Evolutionary conservation across 2,888 invertebrate species (phyloP).

Genomic region (Lutraria lutraria): DNA sequence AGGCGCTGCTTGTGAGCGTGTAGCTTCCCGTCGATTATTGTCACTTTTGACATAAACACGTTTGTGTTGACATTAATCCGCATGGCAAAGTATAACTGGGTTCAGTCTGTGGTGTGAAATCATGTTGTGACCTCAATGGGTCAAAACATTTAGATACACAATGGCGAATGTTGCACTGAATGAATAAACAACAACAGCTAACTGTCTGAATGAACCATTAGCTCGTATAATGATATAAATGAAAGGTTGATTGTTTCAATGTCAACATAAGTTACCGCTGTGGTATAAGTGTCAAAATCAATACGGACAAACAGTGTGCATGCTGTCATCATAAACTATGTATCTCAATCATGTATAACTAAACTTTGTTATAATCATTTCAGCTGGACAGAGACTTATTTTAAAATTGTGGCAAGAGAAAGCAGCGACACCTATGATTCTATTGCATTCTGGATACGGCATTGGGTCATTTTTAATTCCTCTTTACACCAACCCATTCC

Average conservation of each 20-base stretch:
- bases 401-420: slow-evolving; percentile 77
- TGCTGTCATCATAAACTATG: neutral
- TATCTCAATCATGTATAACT: neutral
- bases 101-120: too few species aligned
- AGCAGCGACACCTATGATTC: slow-evolving; percentile 73
- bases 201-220: too few species aligned
- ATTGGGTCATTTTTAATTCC: slow-evolving; percentile 78
- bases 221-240: too few species aligned
- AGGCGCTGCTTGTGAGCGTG: neutral
- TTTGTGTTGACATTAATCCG: neutral
- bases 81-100: too few species aligned
- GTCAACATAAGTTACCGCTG: neutral
- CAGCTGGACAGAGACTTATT: slow-evolving; percentile 77
- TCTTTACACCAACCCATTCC: slow-evolving; percentile 76
- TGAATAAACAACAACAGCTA: too few species aligned
- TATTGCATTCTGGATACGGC: slow-evolving; percentile 77
- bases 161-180: too few species aligned
- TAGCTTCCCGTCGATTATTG: neutral
- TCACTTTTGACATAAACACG: neutral
- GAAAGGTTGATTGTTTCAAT: too few species aligned
- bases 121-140: too few species aligned
- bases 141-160: too few species aligned
- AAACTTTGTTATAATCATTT: slow-evolving; percentile 24
- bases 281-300: neutral
- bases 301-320: neutral